These are phyloP conservation scores for Drosophila peninsularis DNA, from an alignment of 2,888 invertebrate species.

Conservation along the genomic window DNA sequence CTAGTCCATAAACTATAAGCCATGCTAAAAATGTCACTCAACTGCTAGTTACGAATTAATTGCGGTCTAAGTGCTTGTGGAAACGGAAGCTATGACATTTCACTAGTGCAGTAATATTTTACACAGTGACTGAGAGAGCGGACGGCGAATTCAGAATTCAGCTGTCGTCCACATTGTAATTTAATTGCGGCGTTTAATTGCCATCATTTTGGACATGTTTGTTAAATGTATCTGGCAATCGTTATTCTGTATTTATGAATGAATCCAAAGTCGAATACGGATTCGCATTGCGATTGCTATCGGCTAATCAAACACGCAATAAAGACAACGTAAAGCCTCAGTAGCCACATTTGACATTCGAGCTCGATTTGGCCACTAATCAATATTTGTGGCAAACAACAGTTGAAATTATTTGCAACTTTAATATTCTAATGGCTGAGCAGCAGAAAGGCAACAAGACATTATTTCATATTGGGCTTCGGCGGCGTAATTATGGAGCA, in stretches of 20 bases:
- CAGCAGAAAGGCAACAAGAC: slow-evolving; percentile 14
- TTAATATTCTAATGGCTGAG: slow-evolving; percentile 42
- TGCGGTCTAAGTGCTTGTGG: slow-evolving; percentile 49
- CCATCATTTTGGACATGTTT: slow-evolving; percentile 33
- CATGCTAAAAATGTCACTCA: slow-evolving; percentile 11
- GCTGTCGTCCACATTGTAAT: slow-evolving; percentile 65
- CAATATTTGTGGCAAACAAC: slow-evolving; percentile 56
- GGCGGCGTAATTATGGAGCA: slow-evolving; percentile 52
- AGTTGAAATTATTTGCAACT: slow-evolving; percentile 67
- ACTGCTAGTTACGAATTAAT: slow-evolving; percentile 39
- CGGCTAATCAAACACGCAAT: slow-evolving; percentile 45
- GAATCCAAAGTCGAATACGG: slow-evolving; percentile 39
- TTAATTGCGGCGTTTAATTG: slow-evolving; percentile 76
- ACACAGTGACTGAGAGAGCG: neutral
- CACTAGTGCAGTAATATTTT: neutral
- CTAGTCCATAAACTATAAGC: slow-evolving; percentile 16
- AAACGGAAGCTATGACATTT: slow-evolving; percentile 42
- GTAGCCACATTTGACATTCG: slow-evolving; percentile 34
- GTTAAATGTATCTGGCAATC: slow-evolving; percentile 19
- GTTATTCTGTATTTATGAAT: slow-evolving; percentile 48
- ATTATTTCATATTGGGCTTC: slow-evolving; percentile 15
- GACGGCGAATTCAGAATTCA: slow-evolving; percentile 27
- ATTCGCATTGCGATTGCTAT: slow-evolving; percentile 22
- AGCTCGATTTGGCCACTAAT: slow-evolving; percentile 56
- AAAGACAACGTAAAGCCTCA: slow-evolving; percentile 20